Evolutionary conservation across 2,888 invertebrate genomes (phyloP), one percentile per base, ranked within the genome.

Genomic region (Pandemis cinnamomeana): DNA sequence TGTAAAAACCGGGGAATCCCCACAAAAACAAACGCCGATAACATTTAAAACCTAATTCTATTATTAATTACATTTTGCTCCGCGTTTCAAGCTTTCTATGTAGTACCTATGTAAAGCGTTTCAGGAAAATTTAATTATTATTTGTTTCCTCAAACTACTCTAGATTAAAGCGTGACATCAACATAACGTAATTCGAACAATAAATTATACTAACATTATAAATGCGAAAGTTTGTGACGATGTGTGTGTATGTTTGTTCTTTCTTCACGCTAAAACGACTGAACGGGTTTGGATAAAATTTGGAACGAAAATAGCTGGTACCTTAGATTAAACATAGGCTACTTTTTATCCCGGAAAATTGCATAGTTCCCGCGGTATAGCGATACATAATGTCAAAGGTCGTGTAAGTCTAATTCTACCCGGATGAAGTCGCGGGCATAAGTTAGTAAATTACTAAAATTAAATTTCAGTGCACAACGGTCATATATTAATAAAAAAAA

Each of bases 1-100:
- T 15, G 27, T 27, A 51, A 53, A 42, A 42, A 36, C n/a, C 11
- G 72, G 62, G 72, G 64, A 53, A 11, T 51, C 55, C 62, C 62
- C 55, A 3, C 5, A 58, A 27, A 58, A 58, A 20, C n/a, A 27
- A 27, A 27, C 20, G 8, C 4, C 27, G 53, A 55, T 20, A 55
- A 5, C 58, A 7, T 55, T 36, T 4, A 36, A 0, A 36, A 36
- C 27, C 27, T 36, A 55, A 8, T 15, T 55, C 7, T 55, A 6
- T 53, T 53, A 8, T 55, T 20, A 15, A 13, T 13, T 51, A 15
- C 6, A 8, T 58, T 58, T 27, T 58, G 11, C 27, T 27, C 10
- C 3, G 11, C 27, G 7, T 55, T 20, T 10, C 51, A 11, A 7
- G 11, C 53, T 7, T n/a, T n/a, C 15, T n/a, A 13, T n/a, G 20